These are phyloP conservation scores for Sarcoramphus papa DNA, from an alignment of 2,797 vertebrate species.

Conservation along the genomic window DNA sequence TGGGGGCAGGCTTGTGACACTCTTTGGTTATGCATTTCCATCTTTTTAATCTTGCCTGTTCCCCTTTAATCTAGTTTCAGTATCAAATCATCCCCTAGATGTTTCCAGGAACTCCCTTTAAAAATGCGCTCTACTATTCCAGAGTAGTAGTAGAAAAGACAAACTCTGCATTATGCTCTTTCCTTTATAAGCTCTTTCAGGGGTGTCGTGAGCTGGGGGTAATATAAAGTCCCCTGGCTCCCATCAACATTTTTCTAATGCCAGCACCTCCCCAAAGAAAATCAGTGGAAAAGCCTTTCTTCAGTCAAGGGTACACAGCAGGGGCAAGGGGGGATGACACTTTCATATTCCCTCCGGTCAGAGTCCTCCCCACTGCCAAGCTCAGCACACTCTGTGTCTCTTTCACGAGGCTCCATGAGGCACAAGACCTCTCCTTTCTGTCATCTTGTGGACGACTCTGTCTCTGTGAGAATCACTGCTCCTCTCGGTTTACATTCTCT, in stretches of 20 bases:
- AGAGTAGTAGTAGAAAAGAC: not conserved
- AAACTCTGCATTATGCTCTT: not conserved
- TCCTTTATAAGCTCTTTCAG: not conserved
- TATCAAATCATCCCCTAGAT: not conserved
- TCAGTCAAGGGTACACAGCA: not conserved
- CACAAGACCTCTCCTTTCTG: not conserved
- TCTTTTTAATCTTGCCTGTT: not conserved
- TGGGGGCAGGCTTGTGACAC: not conserved
- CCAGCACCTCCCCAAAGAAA: not conserved
- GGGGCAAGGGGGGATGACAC: fast-evolving
- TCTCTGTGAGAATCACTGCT: not conserved
- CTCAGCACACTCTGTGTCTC: not conserved
- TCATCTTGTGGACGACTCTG: not conserved
- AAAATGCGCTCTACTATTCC: not conserved
- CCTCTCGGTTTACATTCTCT: not conserved
- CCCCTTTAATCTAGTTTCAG: not conserved
- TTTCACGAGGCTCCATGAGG: not conserved
- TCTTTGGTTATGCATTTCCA: not conserved
- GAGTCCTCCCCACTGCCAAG: not conserved
- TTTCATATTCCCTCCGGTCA: fast-evolving
- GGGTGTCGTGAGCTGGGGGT: not conserved
- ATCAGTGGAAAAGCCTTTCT: not conserved
- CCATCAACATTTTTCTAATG: not conserved
- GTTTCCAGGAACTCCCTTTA: not conserved
- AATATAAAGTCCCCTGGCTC: not conserved